Percentiles rank a stretch among this genome's conserved stretches.
Evolutionary conservation across 2,113 vertebrate species (phyloP).

Genomic region (Apeltes quadracus): DNA sequence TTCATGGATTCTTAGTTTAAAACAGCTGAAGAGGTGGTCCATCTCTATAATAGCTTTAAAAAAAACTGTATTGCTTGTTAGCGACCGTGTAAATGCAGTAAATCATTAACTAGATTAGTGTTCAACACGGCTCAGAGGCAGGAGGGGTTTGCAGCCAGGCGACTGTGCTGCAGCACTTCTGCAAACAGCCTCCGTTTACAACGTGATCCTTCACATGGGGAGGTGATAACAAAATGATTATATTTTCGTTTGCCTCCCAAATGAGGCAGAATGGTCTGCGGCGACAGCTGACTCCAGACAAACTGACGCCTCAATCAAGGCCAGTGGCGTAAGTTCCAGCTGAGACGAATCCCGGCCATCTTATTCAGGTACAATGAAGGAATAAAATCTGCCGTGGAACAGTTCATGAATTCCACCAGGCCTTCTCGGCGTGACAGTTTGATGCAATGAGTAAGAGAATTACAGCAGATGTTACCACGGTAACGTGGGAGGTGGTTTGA

Average conservation of each 20-base stretch:
- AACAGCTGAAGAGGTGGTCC: neutral
- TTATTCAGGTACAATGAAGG: neutral
- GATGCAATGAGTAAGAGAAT: neutral
- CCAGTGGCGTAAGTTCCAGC: slow-evolving; percentile 9
- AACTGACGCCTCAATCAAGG: slow-evolving; percentile 7
- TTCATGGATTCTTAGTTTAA: neutral
- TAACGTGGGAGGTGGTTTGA: neutral
- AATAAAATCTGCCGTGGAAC: neutral
- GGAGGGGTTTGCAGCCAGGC: slow-evolving; percentile 10
- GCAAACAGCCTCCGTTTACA: slow-evolving; percentile 25
- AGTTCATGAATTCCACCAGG: slow-evolving; percentile 1
- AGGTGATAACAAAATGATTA: neutral
- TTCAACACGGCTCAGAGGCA: slow-evolving; percentile 16
- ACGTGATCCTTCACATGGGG: neutral
- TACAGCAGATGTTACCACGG: neutral
- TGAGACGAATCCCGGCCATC: slow-evolving; percentile 1
- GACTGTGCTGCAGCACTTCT: neutral
- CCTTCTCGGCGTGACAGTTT: neutral
- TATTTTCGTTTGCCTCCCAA: slow-evolving; percentile 18
- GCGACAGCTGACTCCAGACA: slow-evolving; percentile 12
- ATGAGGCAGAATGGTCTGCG: slow-evolving; percentile 5
- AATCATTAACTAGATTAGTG: slow-evolving; percentile 49
- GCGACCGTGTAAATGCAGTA: slow-evolving; percentile 23
- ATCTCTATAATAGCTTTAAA: neutral
- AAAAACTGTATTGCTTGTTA: neutral